Evolutionary conservation across 2,113 vertebrate species (phyloP).

Genomic region (Podilymbus podiceps): DNA sequence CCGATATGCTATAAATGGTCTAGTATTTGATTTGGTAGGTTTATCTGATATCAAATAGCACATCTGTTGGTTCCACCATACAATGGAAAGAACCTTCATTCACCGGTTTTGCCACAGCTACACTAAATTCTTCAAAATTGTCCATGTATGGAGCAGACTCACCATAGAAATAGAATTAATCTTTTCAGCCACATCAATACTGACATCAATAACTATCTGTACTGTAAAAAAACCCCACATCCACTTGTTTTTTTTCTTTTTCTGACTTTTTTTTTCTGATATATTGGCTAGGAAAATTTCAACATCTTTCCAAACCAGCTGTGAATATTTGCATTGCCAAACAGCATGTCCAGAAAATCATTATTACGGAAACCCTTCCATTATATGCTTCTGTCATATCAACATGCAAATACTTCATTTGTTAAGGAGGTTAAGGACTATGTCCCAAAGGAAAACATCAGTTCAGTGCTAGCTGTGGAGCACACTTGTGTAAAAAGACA

Average conservation of each 20-base stretch:
- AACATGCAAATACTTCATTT: not conserved
- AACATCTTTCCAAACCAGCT: not conserved
- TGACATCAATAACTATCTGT: not conserved
- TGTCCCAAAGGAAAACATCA: not conserved
- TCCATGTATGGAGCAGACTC: not conserved
- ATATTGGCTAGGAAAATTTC: not conserved
- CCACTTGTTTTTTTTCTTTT: not conserved
- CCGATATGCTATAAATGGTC: not conserved
- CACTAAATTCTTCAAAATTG: not conserved
- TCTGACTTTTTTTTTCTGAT: not conserved
- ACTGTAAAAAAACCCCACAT: not conserved
- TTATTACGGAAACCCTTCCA: not conserved
- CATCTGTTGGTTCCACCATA: not conserved
- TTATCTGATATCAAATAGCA: not conserved
- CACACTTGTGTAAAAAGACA: not conserved
- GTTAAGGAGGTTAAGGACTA: not conserved
- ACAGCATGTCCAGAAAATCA: not conserved
- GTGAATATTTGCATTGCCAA: not conserved
- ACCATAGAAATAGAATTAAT: not conserved
- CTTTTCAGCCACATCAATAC: not conserved
- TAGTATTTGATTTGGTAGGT: not conserved
- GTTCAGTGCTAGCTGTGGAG: not conserved
- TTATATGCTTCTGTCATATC: not conserved
- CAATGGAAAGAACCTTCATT: not conserved
- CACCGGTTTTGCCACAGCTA: not conserved